Evolutionary conservation across 2,113 vertebrate species (phyloP), one percentile per base, ranked within the genome.

Genomic region (Actenoides lindsayi): DNA sequence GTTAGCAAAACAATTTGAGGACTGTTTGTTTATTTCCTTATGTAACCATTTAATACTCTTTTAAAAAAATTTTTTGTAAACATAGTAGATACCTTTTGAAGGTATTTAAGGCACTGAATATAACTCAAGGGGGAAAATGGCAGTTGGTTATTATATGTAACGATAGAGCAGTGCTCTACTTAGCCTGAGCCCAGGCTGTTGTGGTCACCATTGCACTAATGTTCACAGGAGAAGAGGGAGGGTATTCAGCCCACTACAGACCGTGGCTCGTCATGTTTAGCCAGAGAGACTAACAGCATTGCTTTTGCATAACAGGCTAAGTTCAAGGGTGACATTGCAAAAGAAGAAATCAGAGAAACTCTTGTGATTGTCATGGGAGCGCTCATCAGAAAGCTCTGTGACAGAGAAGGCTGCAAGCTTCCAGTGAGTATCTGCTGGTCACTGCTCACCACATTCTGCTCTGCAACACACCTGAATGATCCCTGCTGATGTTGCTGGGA

Each of bases 291-390:
- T 96, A 57, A 95, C 16, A 46, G 60, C 46, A 39, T 44, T 54
- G 21, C 71, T 89, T 94, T 96, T 97, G 46, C 13, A 23, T 90
- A 93, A 83, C 93, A 99, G 99, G 98, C 97, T 54, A 99, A 98
- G 91, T 99, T 98, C 89, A 98, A 98, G 88, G 98, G 98, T 76
- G 98, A 98, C 53, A 98, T 99, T 0, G 98, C 96, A 39, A 99
- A 97, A 87, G 97, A 81, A 37, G 99, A 99, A 88, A 99, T 99
- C 92, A 98, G 98, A 97, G 99, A 99, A 98, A 99, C 99, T 7
- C 96, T 99, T 50, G 97, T 99, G 95, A 99, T 99, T 95, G 98
- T 99, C 91, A 98, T 99, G 91, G 99, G 99, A 65, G 99, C 99
- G 0, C 97, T 99, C 30, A 97, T 99, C 84, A 98, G 97, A 89